Percentiles rank a stretch among this genome's conserved stretches.
phyloP scores from a whole-genome alignment of 2,797 vertebrate species.

The Limnodromus scolopaceus region DNA sequence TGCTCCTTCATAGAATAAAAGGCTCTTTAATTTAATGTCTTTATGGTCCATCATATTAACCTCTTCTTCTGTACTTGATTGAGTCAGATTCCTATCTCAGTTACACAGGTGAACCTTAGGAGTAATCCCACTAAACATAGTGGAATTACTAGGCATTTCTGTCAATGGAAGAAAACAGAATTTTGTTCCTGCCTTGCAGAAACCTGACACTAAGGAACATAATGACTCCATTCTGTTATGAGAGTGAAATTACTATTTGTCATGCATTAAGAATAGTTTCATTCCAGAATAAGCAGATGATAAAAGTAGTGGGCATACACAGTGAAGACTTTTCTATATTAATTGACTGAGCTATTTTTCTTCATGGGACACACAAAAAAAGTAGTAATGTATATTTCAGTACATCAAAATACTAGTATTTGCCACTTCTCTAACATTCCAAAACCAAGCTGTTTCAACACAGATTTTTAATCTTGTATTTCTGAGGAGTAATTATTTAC shows the following conservation, averaged over 20 bases:
- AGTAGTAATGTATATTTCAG: not conserved
- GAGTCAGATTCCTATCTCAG: not conserved
- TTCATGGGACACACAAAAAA: not conserved
- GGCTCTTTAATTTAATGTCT: not conserved
- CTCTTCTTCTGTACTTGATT: not conserved
- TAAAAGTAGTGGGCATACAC: not conserved
- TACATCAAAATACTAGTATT: not conserved
- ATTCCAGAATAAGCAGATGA: not conserved
- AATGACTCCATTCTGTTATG: not conserved
- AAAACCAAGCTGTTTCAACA: not conserved
- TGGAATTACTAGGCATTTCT: not conserved
- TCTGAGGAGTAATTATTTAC: not conserved
- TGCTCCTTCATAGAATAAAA: not conserved
- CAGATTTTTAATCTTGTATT: not conserved
- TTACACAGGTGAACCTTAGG: not conserved
- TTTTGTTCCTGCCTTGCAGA: not conserved
- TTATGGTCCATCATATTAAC: not conserved
- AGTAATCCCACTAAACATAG: not conserved
- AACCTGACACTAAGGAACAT: not conserved
- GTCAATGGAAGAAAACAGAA: not conserved
- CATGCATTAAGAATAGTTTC: not conserved
- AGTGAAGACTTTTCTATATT: not conserved
- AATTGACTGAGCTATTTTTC: not conserved
- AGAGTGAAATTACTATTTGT: not conserved
- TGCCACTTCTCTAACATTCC: too few relatives aligned